Conservation (phyloP, 2,113 vertebrate species). For the Illadopsis cleaveri region DNA sequence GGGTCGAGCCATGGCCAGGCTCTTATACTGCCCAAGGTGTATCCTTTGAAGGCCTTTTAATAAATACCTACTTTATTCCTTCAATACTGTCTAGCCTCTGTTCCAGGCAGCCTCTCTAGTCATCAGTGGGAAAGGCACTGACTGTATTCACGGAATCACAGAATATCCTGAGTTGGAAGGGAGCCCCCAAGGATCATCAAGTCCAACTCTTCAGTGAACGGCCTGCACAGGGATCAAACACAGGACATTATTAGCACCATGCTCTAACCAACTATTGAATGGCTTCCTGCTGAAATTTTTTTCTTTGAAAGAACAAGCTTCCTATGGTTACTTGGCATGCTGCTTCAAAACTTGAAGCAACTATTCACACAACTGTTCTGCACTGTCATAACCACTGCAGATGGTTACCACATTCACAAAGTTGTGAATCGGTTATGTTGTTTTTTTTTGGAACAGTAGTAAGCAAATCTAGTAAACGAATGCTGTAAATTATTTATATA, state of each 20-base stretch:
- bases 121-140: not conserved
- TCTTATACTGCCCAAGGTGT: not conserved
- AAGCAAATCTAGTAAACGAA: conserved; percentile 44
- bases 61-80: not conserved
- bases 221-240: not conserved
- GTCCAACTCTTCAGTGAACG: not conserved
- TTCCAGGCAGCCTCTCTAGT: not conserved
- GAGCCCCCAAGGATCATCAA: not conserved
- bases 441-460: conserved; percentile 35
- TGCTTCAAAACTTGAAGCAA: not conserved
- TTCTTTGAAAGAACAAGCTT: not conserved
- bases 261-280: not conserved
- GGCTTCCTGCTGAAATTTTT: conserved; percentile 12
- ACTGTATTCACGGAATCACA: not conserved
- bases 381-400: not conserved
- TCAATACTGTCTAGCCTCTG: not conserved
- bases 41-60: not conserved
- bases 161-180: not conserved
- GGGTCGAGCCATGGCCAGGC: not conserved
- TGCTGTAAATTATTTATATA: conserved; percentile 70
- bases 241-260: not conserved
- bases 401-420: not conserved
- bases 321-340: conserved; percentile 1
- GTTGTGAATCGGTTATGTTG: conserved; percentile 19
- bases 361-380: not conserved